Base-by-base conservation (phyloP, 1,140 invertebrate genomes). In the Plutomurus gul region DNA sequence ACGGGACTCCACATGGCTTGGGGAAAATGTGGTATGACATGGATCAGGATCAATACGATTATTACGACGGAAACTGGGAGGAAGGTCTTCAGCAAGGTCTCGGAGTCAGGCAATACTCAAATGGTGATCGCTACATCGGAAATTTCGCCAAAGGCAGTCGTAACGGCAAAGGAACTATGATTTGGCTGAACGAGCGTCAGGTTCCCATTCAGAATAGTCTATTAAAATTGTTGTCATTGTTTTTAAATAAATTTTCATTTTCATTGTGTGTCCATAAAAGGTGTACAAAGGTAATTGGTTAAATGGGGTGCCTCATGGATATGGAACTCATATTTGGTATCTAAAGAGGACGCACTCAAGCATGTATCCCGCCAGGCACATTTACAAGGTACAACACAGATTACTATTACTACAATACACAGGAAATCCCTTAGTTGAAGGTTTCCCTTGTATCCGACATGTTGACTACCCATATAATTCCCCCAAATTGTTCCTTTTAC, bases 71-170 rank as follows among this genome's bases (percentile, higher is more conserved):
- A 7, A 77, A 81, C 11, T 84, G 84, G 60, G 78, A n/a, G 13
- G 18, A 60, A 13, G 81, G 81, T n/a, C 25, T 65, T 40, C 74
- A 30, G 8, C 7, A 79, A 22, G 81, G 81, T 0, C 25, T 70
- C 37, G 81, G 81, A 25, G 49, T 37, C 78, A 85, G 76, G 78
- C 84, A 75, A 78, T 85, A 72, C 84, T 20, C 8, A 22, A 77
- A 76, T 71, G 76, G 76, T 11, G 77, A 80, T n/a, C 22, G 71
- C 13, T 95, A 94, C 84, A 93, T 95, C 86, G 95, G 95, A 0
- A 89, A 92, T 79, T 96, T 94, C 91, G 93, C 92, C 84, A 92
- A 94, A 79, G 94, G 94, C 37, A 89, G 92, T 80, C 92, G 95
- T 86, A 92, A 94, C 86, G 95, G 95, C 22, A 90, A 90, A 85